A percentile compares a stretch with the other conserved stretches of the same genome.
Evolutionary conservation across 2,113 vertebrate genomes (phyloP).

Genomic region (Ameiurus melas): DNA sequence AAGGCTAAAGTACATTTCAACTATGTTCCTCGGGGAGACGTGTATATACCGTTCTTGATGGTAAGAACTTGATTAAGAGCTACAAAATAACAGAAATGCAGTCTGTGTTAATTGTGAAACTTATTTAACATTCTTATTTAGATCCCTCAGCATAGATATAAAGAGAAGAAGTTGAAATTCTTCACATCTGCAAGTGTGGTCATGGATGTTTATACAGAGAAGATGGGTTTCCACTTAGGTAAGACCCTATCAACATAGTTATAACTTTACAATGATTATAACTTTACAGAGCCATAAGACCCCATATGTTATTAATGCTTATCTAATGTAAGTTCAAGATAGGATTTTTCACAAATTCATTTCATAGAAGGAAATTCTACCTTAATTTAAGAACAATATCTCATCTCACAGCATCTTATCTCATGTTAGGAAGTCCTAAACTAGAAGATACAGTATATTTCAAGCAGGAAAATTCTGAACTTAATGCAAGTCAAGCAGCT

Average conservation of each 20-base stretch:
- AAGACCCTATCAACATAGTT: not conserved
- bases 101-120: not conserved
- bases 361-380: not conserved
- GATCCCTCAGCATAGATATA: slow-evolving; percentile 62
- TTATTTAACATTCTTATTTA: slow-evolving; percentile 47
- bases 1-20: slow-evolving; percentile 50
- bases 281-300: not conserved
- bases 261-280: not conserved
- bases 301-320: not conserved
- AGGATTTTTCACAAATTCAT: not conserved
- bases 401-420: not conserved
- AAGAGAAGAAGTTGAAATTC: slow-evolving; percentile 65
- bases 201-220: slow-evolving; percentile 68
- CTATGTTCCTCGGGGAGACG: slow-evolving; percentile 54
- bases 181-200: slow-evolving; percentile 64
- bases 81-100: not conserved
- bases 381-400: not conserved
- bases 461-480: not conserved
- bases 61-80: slow-evolving; percentile 45
- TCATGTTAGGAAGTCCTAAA: not conserved
- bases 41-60: slow-evolving; percentile 49
- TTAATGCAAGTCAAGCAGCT: not conserved
- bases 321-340: not conserved
- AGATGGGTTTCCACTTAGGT: slow-evolving; percentile 64
- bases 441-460: not conserved